Percentiles rank a stretch among this genome's conserved stretches.
phyloP scores from a whole-genome alignment of 2,797 vertebrate species.

The Macrochelys suwanniensis region DNA sequence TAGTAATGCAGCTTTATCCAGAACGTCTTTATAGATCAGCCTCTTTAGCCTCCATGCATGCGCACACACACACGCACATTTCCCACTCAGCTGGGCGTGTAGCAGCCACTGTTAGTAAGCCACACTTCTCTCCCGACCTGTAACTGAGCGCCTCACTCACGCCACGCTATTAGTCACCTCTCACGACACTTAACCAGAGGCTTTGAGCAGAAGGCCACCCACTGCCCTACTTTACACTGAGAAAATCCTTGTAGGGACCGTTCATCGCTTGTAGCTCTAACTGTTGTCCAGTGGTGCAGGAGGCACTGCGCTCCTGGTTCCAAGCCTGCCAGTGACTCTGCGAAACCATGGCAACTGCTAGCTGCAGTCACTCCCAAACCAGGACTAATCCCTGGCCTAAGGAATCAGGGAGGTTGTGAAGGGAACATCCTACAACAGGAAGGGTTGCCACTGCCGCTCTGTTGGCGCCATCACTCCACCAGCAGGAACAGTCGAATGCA shows the following conservation, averaged over 20 bases:
- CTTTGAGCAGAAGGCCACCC: not conserved
- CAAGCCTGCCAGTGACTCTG: not conserved
- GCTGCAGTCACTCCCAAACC: not conserved
- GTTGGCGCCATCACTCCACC: not conserved
- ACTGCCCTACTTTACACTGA: not conserved
- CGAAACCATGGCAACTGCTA: not conserved
- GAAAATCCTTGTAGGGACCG: not conserved
- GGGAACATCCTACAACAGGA: not conserved
- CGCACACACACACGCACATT: not conserved
- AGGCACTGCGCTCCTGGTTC: not conserved
- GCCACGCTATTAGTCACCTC: not conserved
- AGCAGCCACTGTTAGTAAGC: not conserved
- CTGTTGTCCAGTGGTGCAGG: not conserved
- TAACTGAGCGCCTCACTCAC: not conserved
- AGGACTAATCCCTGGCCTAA: no score
- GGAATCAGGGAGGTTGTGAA: not conserved
- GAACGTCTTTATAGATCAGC: not conserved
- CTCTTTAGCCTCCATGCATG: not conserved
- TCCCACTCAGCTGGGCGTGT: not conserved
- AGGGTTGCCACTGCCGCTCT: not conserved
- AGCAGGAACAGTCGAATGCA: not conserved
- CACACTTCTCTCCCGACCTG: not conserved
- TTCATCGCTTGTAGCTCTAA: not conserved
- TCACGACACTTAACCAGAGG: not conserved
- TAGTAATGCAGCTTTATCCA: not conserved